These are phyloP conservation scores for Corella eumyota DNA, from an alignment of 23 tunicate species.

Conservation along the genomic window DNA sequence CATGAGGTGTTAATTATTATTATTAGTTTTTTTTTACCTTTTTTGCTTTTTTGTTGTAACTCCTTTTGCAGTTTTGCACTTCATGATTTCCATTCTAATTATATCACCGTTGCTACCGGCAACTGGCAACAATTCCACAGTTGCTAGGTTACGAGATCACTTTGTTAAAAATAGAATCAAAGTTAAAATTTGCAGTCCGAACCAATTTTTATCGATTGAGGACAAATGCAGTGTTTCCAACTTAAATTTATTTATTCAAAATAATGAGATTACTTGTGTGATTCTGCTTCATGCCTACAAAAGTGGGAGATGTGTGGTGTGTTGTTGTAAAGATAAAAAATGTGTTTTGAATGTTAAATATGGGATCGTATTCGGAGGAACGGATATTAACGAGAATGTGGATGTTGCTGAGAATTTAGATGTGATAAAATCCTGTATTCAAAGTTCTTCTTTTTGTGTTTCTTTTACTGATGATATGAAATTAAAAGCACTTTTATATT, in stretches of 20 bases:
- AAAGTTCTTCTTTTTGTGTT: conserved; percentile 33
- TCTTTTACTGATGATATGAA: conserved; percentile 42
- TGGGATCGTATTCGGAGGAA: conserved; percentile 89
- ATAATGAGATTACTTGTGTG: conserved; percentile 16
- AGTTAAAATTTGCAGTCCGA: background rate
- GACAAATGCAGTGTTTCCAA: conserved; percentile 8
- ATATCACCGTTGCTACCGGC: conserved; percentile 23
- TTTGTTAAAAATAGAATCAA: conserved; percentile 9
- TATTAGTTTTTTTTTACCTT: no score
- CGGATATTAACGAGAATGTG: conserved; percentile 79
- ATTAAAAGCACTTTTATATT: conserved; percentile 2
- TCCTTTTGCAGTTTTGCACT: no score
- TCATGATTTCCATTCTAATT: conserved; percentile 21
- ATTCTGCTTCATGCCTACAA: conserved; percentile 61
- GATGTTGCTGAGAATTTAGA: conserved; percentile 13
- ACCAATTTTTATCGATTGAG: conserved; percentile 1
- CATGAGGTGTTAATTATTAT: no score
- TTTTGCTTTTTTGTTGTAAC: no score
- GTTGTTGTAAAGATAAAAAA: conserved; percentile 8
- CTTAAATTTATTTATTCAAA: conserved; percentile 11
- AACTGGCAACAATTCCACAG: conserved; percentile 60
- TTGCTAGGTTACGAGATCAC: conserved; percentile 27
- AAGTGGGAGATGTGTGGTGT: conserved; percentile 41
- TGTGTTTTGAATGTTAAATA: conserved; percentile 20
- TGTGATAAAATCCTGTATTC: conserved; percentile 24